A percentile compares a stretch with the other conserved stretches of the same genome.
Conservation (phyloP, 2,797 vertebrate species). For the Onychomys torridus region DNA sequence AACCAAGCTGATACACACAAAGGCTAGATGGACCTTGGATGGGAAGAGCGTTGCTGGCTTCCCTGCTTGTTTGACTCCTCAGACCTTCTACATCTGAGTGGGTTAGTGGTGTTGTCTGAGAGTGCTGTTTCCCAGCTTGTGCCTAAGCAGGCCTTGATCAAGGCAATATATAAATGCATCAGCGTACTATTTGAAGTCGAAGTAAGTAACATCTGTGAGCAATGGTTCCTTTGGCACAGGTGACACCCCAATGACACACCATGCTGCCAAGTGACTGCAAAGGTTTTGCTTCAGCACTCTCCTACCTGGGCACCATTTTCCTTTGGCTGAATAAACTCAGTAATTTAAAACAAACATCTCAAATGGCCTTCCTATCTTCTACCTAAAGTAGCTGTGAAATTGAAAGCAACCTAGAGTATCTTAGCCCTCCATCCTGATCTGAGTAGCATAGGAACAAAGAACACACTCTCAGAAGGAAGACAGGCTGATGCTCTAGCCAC, state of each 20-base stretch:
- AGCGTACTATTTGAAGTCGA: neutral
- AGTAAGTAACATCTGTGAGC: neutral
- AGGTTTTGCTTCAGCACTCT: neutral
- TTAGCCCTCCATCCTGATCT: neutral
- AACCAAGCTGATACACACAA: neutral
- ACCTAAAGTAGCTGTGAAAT: neutral
- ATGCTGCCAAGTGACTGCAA: neutral
- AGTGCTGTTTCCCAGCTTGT: neutral
- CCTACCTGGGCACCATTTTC: neutral
- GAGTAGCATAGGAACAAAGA: neutral
- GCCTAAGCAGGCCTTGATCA: neutral
- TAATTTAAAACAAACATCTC: neutral
- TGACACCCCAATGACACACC: neutral
- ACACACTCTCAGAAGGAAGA: neutral
- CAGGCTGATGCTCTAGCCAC: neutral
- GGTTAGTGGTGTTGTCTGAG: neutral
- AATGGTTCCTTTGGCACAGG: neutral
- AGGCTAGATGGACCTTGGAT: accelerated
- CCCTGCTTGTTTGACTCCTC: neutral
- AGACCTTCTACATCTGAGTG: neutral
- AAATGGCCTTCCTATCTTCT: neutral
- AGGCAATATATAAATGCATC: neutral
- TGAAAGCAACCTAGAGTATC: neutral
- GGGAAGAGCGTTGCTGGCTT: neutral
- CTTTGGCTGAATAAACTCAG: neutral